These are phyloP conservation scores for Zapornia atra DNA, from an alignment of 2,113 vertebrate genomes.

Conservation along the genomic window DNA sequence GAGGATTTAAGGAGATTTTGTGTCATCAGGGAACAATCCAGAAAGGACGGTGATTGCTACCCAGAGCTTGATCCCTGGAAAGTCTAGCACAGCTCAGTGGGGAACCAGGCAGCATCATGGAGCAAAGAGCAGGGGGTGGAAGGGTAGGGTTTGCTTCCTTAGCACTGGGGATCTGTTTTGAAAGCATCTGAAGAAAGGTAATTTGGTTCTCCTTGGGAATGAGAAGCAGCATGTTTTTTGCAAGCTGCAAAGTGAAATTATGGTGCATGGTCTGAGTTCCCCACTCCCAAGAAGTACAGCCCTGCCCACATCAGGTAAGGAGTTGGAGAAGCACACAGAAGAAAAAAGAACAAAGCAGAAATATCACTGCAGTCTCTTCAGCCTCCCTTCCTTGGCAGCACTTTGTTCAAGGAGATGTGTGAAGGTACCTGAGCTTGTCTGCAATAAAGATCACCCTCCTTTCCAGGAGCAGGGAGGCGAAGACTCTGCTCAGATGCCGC, in stretches of 20 bases:
- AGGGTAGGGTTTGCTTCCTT: background rate
- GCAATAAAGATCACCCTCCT: conserved; percentile 94
- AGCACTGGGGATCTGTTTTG: background rate
- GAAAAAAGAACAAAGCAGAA: background rate
- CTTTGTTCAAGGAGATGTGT: background rate
- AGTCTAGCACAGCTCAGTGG: background rate
- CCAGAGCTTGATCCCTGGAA: background rate
- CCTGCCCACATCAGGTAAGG: rapidly evolving
- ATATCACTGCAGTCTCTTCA: background rate
- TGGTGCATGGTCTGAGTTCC: background rate
- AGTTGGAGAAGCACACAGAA: background rate
- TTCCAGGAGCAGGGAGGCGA: conserved; percentile 91
- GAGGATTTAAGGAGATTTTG: background rate
- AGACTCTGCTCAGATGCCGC: conserved; percentile 82
- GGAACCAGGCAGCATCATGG: background rate
- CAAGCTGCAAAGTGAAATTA: background rate
- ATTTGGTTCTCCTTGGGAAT: background rate
- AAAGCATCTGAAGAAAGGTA: background rate
- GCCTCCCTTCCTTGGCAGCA: background rate
- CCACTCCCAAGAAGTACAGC: background rate
- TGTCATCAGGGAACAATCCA: background rate
- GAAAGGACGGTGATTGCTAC: background rate
- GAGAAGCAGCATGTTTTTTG: background rate
- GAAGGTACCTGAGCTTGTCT: conserved; percentile 91
- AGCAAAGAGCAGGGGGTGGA: background rate